Conservation (phyloP, 2,797 vertebrate genomes). For the Diplodus puntazzo region DNA sequence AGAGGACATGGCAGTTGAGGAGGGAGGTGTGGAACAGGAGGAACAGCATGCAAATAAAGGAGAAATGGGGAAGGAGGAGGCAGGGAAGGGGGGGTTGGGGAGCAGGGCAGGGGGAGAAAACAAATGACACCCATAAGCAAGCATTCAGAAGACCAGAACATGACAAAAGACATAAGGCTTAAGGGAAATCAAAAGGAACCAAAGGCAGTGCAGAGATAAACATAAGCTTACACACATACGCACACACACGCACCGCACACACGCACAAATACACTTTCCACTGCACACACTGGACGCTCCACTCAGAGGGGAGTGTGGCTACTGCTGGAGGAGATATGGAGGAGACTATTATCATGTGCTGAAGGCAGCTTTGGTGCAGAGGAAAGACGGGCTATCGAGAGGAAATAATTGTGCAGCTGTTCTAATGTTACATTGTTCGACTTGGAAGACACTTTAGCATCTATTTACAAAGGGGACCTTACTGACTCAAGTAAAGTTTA, state of each 20-base stretch:
- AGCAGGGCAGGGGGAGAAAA: slow-evolving; percentile 87
- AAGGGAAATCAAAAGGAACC: slow-evolving; percentile 79
- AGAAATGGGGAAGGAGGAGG: slow-evolving; percentile 85
- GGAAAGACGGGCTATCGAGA: slow-evolving; percentile 53
- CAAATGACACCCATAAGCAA: slow-evolving; percentile 90
- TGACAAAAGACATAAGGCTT: slow-evolving; percentile 81
- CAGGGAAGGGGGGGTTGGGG: slow-evolving; percentile 75
- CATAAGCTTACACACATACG: slow-evolving; percentile 59
- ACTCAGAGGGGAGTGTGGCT: slow-evolving; percentile 44
- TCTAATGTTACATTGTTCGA: slow-evolving; percentile 22
- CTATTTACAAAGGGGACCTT: slow-evolving; percentile 4
- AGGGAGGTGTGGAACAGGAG: slow-evolving; percentile 96
- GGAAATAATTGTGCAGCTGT: slow-evolving; percentile 49
- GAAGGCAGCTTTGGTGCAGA: slow-evolving; percentile 44
- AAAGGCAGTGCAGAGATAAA: slow-evolving; percentile 79
- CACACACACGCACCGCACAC: neutral
- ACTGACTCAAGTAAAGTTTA: slow-evolving; percentile 27
- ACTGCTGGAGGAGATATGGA: slow-evolving; percentile 60
- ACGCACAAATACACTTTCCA: slow-evolving; percentile 44
- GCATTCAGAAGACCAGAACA: slow-evolving; percentile 87
- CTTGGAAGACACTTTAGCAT: slow-evolving; percentile 35
- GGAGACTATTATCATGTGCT: slow-evolving; percentile 50
- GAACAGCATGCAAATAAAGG: slow-evolving; percentile 99
- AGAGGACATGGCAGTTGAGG: slow-evolving; percentile 88
- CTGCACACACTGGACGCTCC: slow-evolving; percentile 54